Conservation (phyloP, 2,113 vertebrate species). For the Ramphastos sulfuratus region DNA sequence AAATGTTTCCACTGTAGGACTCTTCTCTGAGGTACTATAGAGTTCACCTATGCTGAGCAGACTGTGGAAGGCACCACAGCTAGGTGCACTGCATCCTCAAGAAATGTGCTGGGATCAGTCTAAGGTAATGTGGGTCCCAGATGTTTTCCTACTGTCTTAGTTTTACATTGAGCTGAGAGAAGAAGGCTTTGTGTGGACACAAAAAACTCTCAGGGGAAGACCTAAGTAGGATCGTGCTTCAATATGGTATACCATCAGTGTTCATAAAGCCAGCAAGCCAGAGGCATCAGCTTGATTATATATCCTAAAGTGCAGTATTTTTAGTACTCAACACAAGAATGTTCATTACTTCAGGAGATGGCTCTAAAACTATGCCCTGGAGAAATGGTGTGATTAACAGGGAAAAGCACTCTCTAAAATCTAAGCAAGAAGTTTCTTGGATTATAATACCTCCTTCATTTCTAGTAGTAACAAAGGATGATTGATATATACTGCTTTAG, state of each 20-base stretch:
- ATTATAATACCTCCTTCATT: conserved; percentile 27
- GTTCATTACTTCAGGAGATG: conserved; percentile 40
- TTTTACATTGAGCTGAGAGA: neutral
- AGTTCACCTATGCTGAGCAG: neutral
- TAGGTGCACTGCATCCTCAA: neutral
- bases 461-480: conserved; percentile 39
- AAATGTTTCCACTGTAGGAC: neutral
- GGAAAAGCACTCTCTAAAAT: conserved; percentile 38
- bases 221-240: neutral
- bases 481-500: conserved; percentile 37
- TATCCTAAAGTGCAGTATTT: conserved; percentile 8
- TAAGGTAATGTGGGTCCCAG: neutral
- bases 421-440: conserved; percentile 13
- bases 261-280: neutral
- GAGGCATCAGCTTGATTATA: conserved; percentile 7
- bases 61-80: neutral
- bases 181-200: neutral
- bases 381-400: conserved; percentile 37
- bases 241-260: neutral
- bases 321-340: neutral
- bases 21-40: neutral
- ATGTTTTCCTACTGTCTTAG: neutral
- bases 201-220: neutral
- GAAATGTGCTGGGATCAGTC: neutral
- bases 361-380: conserved; percentile 6